A percentile compares a stretch with the other conserved stretches of the same genome.
Conservation (phyloP, 1,140 invertebrate genomes). For the Ceratina calcarata region DNA sequence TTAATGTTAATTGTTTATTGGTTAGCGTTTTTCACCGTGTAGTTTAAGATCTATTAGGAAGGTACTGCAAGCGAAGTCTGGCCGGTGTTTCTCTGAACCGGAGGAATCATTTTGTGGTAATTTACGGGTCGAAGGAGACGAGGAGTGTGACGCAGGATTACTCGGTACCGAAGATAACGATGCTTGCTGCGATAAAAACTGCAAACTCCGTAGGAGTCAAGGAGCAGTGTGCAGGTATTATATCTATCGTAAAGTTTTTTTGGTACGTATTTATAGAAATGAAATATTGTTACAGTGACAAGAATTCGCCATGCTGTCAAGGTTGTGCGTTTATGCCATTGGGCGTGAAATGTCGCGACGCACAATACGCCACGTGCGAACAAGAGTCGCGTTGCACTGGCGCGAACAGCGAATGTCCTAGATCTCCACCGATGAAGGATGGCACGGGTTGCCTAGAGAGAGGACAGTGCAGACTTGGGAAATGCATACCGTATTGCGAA, state of each 20-base stretch:
- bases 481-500: conserved; percentile 96
- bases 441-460: conserved; percentile 93
- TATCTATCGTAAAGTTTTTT: conserved; percentile 22
- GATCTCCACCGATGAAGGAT: conserved; percentile 92
- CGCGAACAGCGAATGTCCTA: conserved; percentile 86
- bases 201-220: conserved; percentile 89
- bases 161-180: conserved; percentile 95
- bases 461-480: conserved; percentile 91
- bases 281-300: conserved; percentile 86
- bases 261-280: background rate
- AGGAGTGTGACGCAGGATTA: conserved; percentile 96
- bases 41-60: conserved; percentile 95
- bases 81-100: conserved; percentile 95
- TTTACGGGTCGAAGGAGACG: conserved; percentile 94
- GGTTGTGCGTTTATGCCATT: conserved; percentile 91
- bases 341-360: conserved; percentile 91
- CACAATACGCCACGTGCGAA: conserved; percentile 93
- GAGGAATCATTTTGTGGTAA: conserved; percentile 98
- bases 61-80: conserved; percentile 95
- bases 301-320: conserved; percentile 96
- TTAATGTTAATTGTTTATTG: conserved; percentile 62
- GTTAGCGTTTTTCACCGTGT: conserved; percentile 95
- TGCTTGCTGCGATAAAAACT: conserved; percentile 95
- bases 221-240: conserved; percentile 91
- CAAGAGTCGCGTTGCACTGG: conserved; percentile 91